Conservation (phyloP, 2,113 vertebrate species). For the Labeo catla region DNA sequence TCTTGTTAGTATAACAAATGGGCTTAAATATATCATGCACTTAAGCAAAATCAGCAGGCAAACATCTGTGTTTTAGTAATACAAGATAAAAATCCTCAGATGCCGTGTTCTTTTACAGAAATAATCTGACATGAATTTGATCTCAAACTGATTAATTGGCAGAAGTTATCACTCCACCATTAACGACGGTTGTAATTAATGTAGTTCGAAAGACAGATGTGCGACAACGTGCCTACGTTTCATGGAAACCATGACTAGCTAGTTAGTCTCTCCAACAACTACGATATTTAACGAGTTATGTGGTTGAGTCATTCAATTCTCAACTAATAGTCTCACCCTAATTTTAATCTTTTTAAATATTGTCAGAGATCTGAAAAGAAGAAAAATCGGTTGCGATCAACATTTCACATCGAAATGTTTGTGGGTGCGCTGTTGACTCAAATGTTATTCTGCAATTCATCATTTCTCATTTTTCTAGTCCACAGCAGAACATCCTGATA, state of each 20-base stretch:
- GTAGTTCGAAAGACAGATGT: background rate
- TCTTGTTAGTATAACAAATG: too few relatives aligned
- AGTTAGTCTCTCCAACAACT: background rate
- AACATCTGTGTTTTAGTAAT: too few relatives aligned
- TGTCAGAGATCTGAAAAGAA: background rate
- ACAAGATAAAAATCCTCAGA: too few relatives aligned
- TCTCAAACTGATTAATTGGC: background rate
- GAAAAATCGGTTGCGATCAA: background rate
- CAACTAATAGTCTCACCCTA: background rate
- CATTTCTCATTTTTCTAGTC: slow-evolving; percentile 29
- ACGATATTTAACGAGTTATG: too few relatives aligned
- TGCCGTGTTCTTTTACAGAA: too few relatives aligned
- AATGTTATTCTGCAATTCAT: slow-evolving; percentile 54
- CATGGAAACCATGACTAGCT: background rate
- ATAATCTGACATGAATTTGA: too few relatives aligned
- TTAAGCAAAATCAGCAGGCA: too few relatives aligned
- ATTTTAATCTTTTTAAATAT: background rate
- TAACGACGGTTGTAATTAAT: background rate
- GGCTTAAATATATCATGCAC: too few relatives aligned
- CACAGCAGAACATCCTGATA: background rate
- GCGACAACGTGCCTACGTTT: background rate
- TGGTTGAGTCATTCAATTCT: background rate
- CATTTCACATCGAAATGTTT: background rate
- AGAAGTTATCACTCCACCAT: too few relatives aligned
- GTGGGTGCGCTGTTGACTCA: background rate